Evolutionary conservation across 2,113 vertebrate genomes (phyloP), one percentile per base, ranked within the genome.

Genomic region (Laticauda colubrina): DNA sequence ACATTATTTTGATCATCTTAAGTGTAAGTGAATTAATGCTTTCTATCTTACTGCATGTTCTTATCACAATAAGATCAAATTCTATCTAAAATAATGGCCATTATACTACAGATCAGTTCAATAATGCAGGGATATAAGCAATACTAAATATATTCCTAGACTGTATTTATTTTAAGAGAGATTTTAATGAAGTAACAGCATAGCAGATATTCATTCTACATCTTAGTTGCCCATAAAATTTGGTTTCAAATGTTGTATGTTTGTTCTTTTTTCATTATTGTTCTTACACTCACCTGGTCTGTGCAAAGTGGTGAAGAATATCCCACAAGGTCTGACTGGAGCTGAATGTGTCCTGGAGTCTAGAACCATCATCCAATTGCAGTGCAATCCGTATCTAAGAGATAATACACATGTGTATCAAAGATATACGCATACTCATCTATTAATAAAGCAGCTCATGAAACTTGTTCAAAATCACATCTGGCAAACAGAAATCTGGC

Each of bases 291-390:
- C 95, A 99, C 99, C 98, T 98, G 96, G 97, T 98, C 96, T 98
- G 96, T 15, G 97, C 94, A 94, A 99, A 99, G 93, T 98, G 98
- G 88, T 94, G 95, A 92, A 99, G 97, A 92, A 99, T 96, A 69
- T 99, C 99, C 99, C 99, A 99, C 92, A 99, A 97, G 5, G 97
- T 98, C 96, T 98, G 98, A 7, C 97, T 97, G 23, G 97, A 98
- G 2, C 95, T 97, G 96, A 99, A 99, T 1, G 97, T 97, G n/a
- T 97, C 98, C 94, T 99, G 98, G 64, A 99, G 95, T 94, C 99
- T 97, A 88, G 97, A 98, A 69, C 99, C 99, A 10, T 99, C 98
- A 2, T 99, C 98, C 90, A 99, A 96, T 55, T 99, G 99, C 39
- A 99, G 91, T 0, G 98, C 99, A 0, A 99, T 97, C 9, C 98